These are phyloP conservation scores for Drosophila nr. fundita DNA, from an alignment of 2,888 invertebrate genomes.

Conservation along the genomic window DNA sequence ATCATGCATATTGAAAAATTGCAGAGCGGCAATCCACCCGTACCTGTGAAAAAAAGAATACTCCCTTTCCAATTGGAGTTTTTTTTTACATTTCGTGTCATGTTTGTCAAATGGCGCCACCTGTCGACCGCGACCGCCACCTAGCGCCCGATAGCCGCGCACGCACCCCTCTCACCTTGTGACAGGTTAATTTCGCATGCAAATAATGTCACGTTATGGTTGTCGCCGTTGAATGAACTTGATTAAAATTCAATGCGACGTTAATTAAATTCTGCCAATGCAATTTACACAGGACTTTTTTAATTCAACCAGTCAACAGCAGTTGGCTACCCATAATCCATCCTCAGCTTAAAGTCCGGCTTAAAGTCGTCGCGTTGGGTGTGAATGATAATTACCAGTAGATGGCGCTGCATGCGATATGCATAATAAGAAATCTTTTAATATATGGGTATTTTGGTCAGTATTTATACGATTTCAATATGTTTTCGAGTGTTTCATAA, in stretches of 20 bases:
- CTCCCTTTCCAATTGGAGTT: constrained; percentile 8
- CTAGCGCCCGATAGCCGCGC: constrained; percentile 27
- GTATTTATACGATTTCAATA: neutral
- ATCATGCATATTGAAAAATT: constrained; percentile 28
- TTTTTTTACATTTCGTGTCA: constrained; percentile 44
- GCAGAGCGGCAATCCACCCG: constrained; percentile 3
- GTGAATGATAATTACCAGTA: constrained; percentile 9
- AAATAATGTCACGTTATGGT: constrained; percentile 78
- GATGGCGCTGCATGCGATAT: neutral
- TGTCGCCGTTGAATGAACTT: constrained; percentile 75
- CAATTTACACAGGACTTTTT: constrained; percentile 61
- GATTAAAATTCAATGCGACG: constrained; percentile 79
- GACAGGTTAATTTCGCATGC: constrained; percentile 77
- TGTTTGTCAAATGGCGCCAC: constrained; percentile 60
- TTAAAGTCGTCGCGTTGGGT: constrained; percentile 26
- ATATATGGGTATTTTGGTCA: neutral
- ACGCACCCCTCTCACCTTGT: constrained; percentile 23
- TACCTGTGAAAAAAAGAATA: constrained; percentile 11
- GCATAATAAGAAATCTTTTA: neutral
- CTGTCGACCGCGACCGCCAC: constrained; percentile 43
- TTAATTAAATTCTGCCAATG: constrained; percentile 77
- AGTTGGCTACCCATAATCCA: neutral
- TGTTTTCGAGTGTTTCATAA: neutral
- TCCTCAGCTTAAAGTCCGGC: constrained; percentile 9
- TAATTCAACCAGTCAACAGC: neutral